Evolutionary conservation across 2,113 vertebrate genomes (phyloP), one percentile per base, ranked within the genome.

Genomic region (Nannospalax galili): DNA sequence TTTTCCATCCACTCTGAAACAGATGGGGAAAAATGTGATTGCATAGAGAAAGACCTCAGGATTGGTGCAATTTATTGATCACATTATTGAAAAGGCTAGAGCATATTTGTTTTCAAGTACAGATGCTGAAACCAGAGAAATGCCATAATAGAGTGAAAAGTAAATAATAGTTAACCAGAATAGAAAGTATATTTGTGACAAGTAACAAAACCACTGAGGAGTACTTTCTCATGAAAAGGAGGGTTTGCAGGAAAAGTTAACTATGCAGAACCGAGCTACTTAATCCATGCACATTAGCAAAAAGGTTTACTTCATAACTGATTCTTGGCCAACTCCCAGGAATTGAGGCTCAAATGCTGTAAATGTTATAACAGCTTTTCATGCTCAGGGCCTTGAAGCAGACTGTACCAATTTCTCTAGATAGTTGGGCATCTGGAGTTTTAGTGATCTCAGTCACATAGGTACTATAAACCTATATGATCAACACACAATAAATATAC

Each of bases 1-100:
- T 60, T 80, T 91, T 62, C 95, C 86, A 69, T 73, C 97, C 81
- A 92, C 52, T 97, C 97, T 97, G 92, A 95, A 97, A 97, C 37
- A 91, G 88, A 93, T 4, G 95, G 45, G 52, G 24, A 10, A 17
- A 30, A n/a, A 4, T 40, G 15, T 95, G 14, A 96, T 56, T 64
- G 15, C 40, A 92, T 6, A 88, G 11, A 90, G 45, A 82, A 89
- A 92, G 35, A 78, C 70, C 1, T 81, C 37, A 84, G 17, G 42
- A 69, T 12, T 62, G 30, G 17, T 84, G 37, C 11, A 3, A 79
- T 52, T 70, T 74, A 62, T 17, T 45, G 42, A 60, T 52, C 14
- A 56, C 42, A 20, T 67, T 92, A 94, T 0, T 42, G 16, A 88
- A 88, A 85, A 40, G 32, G 30, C 69, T 90, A 88, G 16, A 32